Evolutionary conservation across 2,113 vertebrate species (phyloP).

Genomic region (Misgurnus anguillicaudatus): DNA sequence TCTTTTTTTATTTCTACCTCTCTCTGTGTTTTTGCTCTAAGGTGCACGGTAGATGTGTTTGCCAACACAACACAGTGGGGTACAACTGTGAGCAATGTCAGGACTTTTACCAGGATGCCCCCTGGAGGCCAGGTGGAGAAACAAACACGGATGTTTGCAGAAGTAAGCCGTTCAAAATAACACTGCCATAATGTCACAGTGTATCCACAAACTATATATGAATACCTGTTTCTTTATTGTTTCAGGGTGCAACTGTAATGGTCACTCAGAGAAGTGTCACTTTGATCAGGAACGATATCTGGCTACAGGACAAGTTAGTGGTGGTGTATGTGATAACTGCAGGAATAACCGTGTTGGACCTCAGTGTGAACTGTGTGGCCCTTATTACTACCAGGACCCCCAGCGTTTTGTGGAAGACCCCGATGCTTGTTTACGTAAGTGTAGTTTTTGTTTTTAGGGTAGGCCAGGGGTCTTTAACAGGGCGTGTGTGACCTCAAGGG

Average conservation of each 20-base stretch:
- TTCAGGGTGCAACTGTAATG: slow-evolving; percentile 82
- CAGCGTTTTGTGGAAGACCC: slow-evolving; percentile 70
- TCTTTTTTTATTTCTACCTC: neutral
- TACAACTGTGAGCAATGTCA: slow-evolving; percentile 83
- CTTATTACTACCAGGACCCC: slow-evolving; percentile 78
- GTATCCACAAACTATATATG: neutral
- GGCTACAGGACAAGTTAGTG: slow-evolving; percentile 69
- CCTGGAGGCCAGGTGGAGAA: slow-evolving; percentile 82
- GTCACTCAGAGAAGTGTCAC: slow-evolving; percentile 83
- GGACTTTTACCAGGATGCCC: slow-evolving; percentile 84
- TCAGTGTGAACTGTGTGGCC: slow-evolving; percentile 79
- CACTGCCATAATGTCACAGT: too few relatives aligned
- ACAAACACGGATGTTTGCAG: slow-evolving; percentile 72
- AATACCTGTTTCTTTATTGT: neutral
- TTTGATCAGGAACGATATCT: slow-evolving; percentile 73
- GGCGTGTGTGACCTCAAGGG: too few relatives aligned
- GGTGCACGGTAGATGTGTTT: slow-evolving; percentile 83
- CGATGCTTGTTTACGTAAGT: slow-evolving; percentile 76
- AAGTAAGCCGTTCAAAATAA: slow-evolving; percentile 63
- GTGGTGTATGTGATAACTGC: slow-evolving; percentile 85
- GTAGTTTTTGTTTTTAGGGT: neutral
- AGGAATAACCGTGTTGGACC: slow-evolving; percentile 77
- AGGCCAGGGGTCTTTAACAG: too few relatives aligned
- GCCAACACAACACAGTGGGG: slow-evolving; percentile 84
- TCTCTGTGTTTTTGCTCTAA: slow-evolving; percentile 55